Conservation (phyloP, 2,888 invertebrate genomes). For the Tachina grossa region DNA sequence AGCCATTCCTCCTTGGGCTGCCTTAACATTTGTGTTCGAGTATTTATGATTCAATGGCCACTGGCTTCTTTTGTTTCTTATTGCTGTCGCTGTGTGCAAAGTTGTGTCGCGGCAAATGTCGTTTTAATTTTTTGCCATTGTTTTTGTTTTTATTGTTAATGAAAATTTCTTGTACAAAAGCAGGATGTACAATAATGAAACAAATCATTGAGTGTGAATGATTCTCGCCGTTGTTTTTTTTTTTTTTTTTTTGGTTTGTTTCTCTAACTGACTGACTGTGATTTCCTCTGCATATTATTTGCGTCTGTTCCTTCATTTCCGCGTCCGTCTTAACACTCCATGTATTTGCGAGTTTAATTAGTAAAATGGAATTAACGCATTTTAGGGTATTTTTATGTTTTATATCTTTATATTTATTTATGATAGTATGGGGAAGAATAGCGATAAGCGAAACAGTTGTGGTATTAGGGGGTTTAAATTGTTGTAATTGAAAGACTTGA, state of each 20-base stretch:
- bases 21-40: neutral
- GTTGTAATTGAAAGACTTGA: neutral
- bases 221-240: constrained; percentile 68
- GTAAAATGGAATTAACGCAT: constrained; percentile 81
- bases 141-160: constrained; percentile 79
- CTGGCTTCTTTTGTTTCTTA: constrained; percentile 59
- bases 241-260: constrained; percentile 29
- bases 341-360: constrained; percentile 81
- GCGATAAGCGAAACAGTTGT: neutral
- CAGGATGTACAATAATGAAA: constrained; percentile 77
- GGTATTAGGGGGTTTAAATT: neutral
- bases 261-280: constrained; percentile 61
- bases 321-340: constrained; percentile 70
- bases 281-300: constrained; percentile 66
- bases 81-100: constrained; percentile 19
- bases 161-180: constrained; percentile 80
- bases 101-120: constrained; percentile 70
- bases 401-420: constrained; percentile 45
- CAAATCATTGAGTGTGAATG: constrained; percentile 82
- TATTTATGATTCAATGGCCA: constrained; percentile 64
- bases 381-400: constrained; percentile 73
- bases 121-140: constrained; percentile 73
- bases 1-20: neutral
- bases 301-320: constrained; percentile 53
- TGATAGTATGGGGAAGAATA: constrained; percentile 14